Evolutionary conservation across 2,113 vertebrate species (phyloP), one percentile per base, ranked within the genome.

Genomic region (Cebidichthys violaceus): DNA sequence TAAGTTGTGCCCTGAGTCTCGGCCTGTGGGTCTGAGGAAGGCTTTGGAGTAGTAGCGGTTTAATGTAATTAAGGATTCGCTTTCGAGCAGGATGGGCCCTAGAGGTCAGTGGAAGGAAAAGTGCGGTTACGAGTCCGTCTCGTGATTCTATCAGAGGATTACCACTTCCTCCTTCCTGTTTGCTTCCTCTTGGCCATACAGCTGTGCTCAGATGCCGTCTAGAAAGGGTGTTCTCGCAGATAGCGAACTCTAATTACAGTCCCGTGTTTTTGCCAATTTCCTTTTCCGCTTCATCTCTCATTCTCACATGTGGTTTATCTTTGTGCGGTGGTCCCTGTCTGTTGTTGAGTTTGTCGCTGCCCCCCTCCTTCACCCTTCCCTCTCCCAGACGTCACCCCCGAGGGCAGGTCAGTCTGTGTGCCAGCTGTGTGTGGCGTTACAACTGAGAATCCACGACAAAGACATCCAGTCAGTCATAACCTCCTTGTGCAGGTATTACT

Each of bases 111-210:
- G 75, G 89, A 54, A 54, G 68, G 68, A 54, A 33, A 54, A 35
- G 47, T 37, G 68, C 9, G 47, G 68, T 54, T 37, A 35, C 13
- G 27, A 73, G 45, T 83, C 77, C 57, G 61, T 67, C 78, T 81
- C 6, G 10, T 54, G 90, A 94, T 92, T 78, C 81, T 76, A 93
- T 92, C 84, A 50, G 82, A 85, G 84, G 84, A 89, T 86, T 88
- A 84, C 86, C 88, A 92, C 93, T 93, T 94, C 93, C 93, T 93
- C 71, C 81, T 91, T 93, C 90, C 90, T 92, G 92, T 92, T 93
- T 88, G 89, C 86, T 89, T 92, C 90, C 86, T 92, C 79, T 89
- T 55, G 84, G 90, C 87, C 82, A 71, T 70, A 68, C 90, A 90
- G 86, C 87, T 93, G 91, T 47, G 67, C 76, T 68, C 82, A 59